Evolutionary conservation across 2,797 vertebrate genomes (phyloP), one percentile per base, ranked within the genome.

Genomic region (Sciaenops ocellatus): DNA sequence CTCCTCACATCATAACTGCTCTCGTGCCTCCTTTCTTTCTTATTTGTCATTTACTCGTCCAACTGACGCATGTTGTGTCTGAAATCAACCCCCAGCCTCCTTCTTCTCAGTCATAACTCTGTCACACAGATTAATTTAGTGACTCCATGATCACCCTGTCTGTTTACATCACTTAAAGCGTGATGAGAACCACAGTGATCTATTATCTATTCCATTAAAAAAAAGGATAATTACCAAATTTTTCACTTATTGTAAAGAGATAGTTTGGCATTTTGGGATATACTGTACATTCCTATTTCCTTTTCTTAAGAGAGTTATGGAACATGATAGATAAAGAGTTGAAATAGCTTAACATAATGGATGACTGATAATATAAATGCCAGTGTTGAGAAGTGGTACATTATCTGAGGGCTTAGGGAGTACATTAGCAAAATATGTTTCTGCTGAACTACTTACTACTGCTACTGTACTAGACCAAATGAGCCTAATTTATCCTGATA

Each of bases 1-100:
- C 52, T 79, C 65, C 64, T 76, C 62, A 18, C 68, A 76, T 82
- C 72, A 22, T 69, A 12, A 62, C 71, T 11, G 28, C 82, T 50
- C 62, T 48, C 11, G 6, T 41, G 80, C 17, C 24, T 66, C 22
- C 57, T 71, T 10, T 59, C 34, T 38, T 16, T 11, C 55, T 78
- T 4, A n/a, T 48, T 30, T 5, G 8, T 66, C 30, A 20, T 30
- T 59, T 41, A 8, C 51, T 46, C 20, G 0, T 24, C 0, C 3
- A 6, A 57, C 13, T 28, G 51, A 63, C 0, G 18, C 12, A 38
- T 15, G 41, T 15, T 34, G 47, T 47, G 48, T 24, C 56, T 30
- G 3, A 47, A 61, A 67, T n/a, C 46, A 1, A 3, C 13, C 2
- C 15, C 34, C 6, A 7, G 2, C 34, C 34, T 38, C 12, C 18